phyloP scores from a whole-genome alignment of 2,113 vertebrate species.

The Mobula hypostoma region DNA sequence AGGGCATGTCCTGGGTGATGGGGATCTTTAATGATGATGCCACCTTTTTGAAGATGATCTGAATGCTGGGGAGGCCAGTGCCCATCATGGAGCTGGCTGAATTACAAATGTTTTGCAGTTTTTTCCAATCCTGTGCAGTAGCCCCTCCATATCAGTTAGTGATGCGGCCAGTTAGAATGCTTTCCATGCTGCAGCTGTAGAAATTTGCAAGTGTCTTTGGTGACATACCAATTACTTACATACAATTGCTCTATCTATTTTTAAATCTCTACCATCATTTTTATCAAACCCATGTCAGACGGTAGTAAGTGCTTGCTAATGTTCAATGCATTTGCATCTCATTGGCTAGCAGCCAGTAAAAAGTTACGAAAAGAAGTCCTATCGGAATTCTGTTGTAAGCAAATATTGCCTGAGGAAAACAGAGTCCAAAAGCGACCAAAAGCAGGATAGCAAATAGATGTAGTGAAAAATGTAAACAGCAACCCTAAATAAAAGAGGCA shows the following conservation, averaged over 20 bases:
- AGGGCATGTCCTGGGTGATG: too few relatives aligned
- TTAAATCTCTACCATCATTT: background rate
- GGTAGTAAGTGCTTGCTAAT: background rate
- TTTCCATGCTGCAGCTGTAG: too few relatives aligned
- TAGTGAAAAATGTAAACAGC: background rate
- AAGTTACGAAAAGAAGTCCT: background rate
- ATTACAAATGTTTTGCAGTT: too few relatives aligned
- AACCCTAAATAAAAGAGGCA: background rate
- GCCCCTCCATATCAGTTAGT: too few relatives aligned
- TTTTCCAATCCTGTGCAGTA: too few relatives aligned
- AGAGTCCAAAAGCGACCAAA: too few relatives aligned
- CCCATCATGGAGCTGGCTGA: too few relatives aligned
- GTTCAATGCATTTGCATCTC: background rate
- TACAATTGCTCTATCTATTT: background rate
- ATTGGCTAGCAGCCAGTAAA: background rate
- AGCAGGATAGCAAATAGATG: background rate
- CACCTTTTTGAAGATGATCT: too few relatives aligned
- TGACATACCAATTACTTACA: background rate
- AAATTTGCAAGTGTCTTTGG: too few relatives aligned
- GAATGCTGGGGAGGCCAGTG: too few relatives aligned
- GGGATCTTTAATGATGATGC: too few relatives aligned
- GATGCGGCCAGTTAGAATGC: too few relatives aligned
- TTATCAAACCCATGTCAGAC: background rate
- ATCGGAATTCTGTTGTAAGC: background rate
- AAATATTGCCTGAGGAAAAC: background rate